These are phyloP conservation scores for Pontoporia blainvillei DNA, from an alignment of 2,113 vertebrate genomes.

Conservation along the genomic window DNA sequence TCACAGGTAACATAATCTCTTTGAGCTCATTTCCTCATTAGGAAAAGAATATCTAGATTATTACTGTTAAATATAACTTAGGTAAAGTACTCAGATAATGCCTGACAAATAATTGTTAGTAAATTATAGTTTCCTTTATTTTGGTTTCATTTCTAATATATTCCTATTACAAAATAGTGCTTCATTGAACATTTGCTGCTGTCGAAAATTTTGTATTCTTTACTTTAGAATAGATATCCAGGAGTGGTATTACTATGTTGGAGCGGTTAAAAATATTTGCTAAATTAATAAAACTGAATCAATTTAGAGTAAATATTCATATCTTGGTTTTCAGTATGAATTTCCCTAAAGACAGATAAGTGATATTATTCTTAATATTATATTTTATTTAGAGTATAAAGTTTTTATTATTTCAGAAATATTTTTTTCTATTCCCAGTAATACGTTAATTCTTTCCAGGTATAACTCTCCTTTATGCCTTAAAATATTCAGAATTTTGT, in stretches of 20 bases:
- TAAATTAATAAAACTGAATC: background rate
- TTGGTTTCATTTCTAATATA: background rate
- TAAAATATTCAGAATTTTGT: constrained; percentile 37
- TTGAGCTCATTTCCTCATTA: background rate
- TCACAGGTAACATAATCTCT: background rate
- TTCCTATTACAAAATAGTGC: background rate
- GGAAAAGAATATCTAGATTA: background rate
- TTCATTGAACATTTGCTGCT: background rate
- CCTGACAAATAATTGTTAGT: constrained; percentile 5
- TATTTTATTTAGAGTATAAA: background rate
- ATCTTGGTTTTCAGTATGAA: background rate
- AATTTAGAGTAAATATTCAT: background rate
- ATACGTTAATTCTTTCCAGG: background rate
- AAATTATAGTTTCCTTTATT: background rate
- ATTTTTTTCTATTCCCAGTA: background rate
- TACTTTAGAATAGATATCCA: background rate
- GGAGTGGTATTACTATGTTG: background rate
- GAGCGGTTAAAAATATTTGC: background rate
- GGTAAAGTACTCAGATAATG: background rate
- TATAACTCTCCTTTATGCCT: background rate
- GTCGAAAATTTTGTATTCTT: background rate
- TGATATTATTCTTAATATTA: background rate
- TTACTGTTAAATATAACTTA: background rate
- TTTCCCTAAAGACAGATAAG: background rate
- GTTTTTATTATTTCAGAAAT: constrained; percentile 6